Base-by-base conservation (phyloP, 2,888 invertebrate species). In the Latheticus oryzae region DNA sequence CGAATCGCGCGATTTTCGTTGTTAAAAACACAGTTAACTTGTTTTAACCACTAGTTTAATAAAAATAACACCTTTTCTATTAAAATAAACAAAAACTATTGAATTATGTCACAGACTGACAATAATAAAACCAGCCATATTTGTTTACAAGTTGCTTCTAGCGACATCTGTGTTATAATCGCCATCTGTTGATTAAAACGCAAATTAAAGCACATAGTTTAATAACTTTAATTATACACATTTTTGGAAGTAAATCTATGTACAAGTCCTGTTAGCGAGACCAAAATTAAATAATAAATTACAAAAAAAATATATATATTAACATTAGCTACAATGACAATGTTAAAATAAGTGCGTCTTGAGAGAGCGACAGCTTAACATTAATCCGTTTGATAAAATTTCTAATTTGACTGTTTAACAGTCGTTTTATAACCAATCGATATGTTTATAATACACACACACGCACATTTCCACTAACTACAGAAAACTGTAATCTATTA, bases 261-360 rank as follows among this genome's bases (percentile, higher is more conserved):
- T 78, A 78, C 78, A 74, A 76, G 71, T 76, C 73, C 74, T 76
- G 76, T 76, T 75, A 77, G 75, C 75, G 74, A 76, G 74, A 76
- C 75, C 76, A 76, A 71, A 69, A 76, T 76, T 75, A 76, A 76
- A 76, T 76, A 76, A 75, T 74, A 74, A 73, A 73, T 70, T 64
- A 68, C 65, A 68, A 61, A 63, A 69, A 71, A 71, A 73, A 70
- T 70, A 65, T 68, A 63, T 70, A 71, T 74, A 73, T 68, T 70
- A 71, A 64, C 30, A 58, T 66, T 63, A 66, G 69, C 72, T 70
- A 67, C 69, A 61, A 52, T 32, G 30, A 60, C 47, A 60, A 35
- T 40, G 38, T 54, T 52, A 61, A 55, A 55, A 51, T 57, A 55
- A 58, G 66, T 66, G 68, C 64, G 51, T 51, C 47, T 63, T 68